Evolutionary conservation across 2,113 vertebrate species (phyloP).

Genomic region (Malurus melanocephalus): DNA sequence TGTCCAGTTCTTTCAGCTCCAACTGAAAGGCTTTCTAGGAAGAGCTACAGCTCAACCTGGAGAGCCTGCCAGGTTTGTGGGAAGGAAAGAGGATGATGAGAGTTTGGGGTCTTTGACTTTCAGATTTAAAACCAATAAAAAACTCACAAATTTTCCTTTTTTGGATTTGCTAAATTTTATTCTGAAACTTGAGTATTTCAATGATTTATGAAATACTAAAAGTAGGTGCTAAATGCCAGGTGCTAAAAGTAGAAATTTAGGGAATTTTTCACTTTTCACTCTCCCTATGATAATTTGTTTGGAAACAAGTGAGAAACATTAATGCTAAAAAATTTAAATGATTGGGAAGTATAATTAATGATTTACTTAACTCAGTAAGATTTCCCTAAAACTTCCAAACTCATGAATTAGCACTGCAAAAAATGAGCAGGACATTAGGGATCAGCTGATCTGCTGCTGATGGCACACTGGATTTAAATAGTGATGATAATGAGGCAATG

Average conservation of each 20-base stretch:
- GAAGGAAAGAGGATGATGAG: not conserved
- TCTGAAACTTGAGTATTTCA: not conserved
- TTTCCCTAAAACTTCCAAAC: not conserved
- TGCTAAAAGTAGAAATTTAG: not conserved
- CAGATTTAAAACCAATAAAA: not conserved
- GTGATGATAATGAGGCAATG: not conserved
- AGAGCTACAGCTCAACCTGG: not conserved
- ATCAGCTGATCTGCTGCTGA: not conserved
- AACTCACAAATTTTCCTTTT: not conserved
- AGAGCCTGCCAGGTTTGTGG: not conserved
- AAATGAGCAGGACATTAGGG: not conserved
- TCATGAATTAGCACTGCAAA: not conserved
- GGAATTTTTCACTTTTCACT: not conserved
- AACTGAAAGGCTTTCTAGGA: not conserved
- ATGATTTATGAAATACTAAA: not conserved
- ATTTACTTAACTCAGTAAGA: not conserved
- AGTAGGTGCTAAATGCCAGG: fast-evolving
- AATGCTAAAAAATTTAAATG: not conserved
- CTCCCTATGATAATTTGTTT: not conserved
- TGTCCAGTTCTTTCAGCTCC: not conserved
- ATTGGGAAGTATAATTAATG: not conserved
- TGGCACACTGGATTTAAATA: not conserved
- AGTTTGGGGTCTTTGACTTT: not conserved
- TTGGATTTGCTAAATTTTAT: not conserved
- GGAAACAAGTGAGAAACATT: not conserved